Evolutionary conservation across 2,113 vertebrate species (phyloP).

Genomic region (Dasyprocta punctata): DNA sequence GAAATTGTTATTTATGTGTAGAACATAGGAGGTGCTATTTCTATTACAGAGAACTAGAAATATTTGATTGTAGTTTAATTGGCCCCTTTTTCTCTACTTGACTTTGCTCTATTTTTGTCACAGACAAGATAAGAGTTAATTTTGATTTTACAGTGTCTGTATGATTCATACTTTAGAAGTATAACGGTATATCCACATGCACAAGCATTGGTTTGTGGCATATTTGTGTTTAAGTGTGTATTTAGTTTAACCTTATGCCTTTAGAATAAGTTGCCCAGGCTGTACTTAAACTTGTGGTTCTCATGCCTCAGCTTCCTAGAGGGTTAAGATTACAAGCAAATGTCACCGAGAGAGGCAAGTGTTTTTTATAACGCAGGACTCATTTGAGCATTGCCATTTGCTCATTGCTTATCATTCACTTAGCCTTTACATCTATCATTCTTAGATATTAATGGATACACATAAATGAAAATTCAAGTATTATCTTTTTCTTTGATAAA

Average conservation of each 20-base stretch:
- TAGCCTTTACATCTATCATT: neutral
- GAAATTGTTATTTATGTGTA: neutral
- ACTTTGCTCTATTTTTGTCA: neutral
- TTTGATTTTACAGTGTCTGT: neutral
- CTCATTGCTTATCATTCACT: neutral
- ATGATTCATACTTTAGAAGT: neutral
- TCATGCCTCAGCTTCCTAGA: neutral
- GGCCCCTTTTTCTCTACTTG: neutral
- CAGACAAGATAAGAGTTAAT: neutral
- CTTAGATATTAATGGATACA: neutral
- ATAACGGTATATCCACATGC: neutral
- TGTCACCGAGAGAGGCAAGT: neutral
- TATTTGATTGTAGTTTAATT: conserved; percentile 9
- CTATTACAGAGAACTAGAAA: neutral
- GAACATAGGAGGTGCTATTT: neutral
- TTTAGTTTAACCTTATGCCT: neutral
- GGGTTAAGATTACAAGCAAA: neutral
- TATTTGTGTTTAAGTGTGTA: neutral
- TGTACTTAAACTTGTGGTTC: neutral
- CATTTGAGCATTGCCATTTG: neutral
- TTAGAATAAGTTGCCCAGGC: neutral
- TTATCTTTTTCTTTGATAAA: neutral
- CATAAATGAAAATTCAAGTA: neutral
- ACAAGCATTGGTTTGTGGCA: neutral
- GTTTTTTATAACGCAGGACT: neutral